These are phyloP conservation scores for Xylocopa sonorina DNA, from an alignment of 1,140 invertebrate genomes.

Conservation along the genomic window DNA sequence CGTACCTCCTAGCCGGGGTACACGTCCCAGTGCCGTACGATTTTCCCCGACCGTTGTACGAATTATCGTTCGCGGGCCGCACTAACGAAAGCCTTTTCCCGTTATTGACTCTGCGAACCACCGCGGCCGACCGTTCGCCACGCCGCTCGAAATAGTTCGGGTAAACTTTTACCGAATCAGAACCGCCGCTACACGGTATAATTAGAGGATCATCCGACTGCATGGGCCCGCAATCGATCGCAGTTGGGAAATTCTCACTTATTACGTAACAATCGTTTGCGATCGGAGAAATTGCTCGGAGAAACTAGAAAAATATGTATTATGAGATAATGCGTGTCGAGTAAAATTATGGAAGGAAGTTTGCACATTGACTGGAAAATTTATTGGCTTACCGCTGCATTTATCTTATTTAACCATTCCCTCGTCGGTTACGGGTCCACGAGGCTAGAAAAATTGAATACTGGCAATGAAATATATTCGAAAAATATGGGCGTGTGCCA, in stretches of 20 bases:
- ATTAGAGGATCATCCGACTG: background rate
- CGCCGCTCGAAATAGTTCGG: slow-evolving; percentile 1
- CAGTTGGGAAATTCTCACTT: background rate
- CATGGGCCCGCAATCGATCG: background rate
- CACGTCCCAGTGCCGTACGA: slow-evolving; percentile 52
- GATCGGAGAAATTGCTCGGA: background rate
- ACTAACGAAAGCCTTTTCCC: background rate
- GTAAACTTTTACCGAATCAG: background rate
- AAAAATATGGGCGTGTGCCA: too few species aligned
- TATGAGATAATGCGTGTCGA: too few species aligned
- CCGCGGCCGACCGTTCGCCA: background rate
- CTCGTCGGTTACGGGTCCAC: too few species aligned
- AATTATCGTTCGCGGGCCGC: background rate
- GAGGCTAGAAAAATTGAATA: too few species aligned
- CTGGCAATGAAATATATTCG: too few species aligned
- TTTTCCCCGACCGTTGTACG: slow-evolving; percentile 38
- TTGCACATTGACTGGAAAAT: too few species aligned
- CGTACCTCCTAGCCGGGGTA: slow-evolving; percentile 21
- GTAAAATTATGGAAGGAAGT: too few species aligned
- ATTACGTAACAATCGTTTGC: background rate
- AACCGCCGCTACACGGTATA: background rate
- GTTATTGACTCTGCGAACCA: background rate
- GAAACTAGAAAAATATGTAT: background rate
- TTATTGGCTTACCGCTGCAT: too few species aligned
- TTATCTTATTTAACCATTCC: background rate